These are phyloP conservation scores for Sinocyclocheilus maitianheensis DNA, from an alignment of 2,113 vertebrate genomes.

Conservation along the genomic window DNA sequence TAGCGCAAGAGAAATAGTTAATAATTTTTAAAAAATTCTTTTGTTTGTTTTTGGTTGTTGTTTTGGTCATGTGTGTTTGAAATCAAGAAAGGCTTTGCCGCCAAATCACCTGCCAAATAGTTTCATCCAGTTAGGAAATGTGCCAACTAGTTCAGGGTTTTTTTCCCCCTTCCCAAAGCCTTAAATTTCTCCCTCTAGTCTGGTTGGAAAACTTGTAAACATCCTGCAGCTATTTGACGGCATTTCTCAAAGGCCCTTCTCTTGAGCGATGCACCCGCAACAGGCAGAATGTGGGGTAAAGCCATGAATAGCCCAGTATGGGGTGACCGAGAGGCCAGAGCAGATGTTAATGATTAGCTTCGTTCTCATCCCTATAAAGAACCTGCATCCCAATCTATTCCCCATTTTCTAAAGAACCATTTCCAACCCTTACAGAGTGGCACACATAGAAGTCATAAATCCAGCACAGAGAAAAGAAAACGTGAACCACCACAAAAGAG, in stretches of 20 bases:
- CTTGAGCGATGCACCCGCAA: conserved; percentile 73
- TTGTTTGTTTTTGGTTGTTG: background rate
- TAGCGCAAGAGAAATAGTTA: background rate
- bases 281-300: conserved; percentile 69
- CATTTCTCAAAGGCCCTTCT: conserved; percentile 71
- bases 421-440: conserved; percentile 23
- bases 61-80: background rate
- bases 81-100: conserved; percentile 1
- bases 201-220: conserved; percentile 43
- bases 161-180: background rate
- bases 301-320: conserved; percentile 80
- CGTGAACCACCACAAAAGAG: background rate
- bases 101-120: conserved; percentile 34
- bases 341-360: conserved; percentile 86
- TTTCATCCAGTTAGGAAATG: conserved; percentile 6
- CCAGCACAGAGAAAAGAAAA: conserved; percentile 4
- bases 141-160: background rate
- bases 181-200: background rate
- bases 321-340: conserved; percentile 77
- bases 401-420: conserved; percentile 43
- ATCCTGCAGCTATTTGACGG: conserved; percentile 44
- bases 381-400: conserved; percentile 27
- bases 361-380: conserved; percentile 75
- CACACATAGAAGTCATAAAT: conserved; percentile 30
- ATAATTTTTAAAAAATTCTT: background rate